A percentile compares a stretch with the other conserved stretches of the same genome.
These are phyloP conservation scores for Barnardius zonarius DNA, from an alignment of 2,113 vertebrate species.

Conservation along the genomic window DNA sequence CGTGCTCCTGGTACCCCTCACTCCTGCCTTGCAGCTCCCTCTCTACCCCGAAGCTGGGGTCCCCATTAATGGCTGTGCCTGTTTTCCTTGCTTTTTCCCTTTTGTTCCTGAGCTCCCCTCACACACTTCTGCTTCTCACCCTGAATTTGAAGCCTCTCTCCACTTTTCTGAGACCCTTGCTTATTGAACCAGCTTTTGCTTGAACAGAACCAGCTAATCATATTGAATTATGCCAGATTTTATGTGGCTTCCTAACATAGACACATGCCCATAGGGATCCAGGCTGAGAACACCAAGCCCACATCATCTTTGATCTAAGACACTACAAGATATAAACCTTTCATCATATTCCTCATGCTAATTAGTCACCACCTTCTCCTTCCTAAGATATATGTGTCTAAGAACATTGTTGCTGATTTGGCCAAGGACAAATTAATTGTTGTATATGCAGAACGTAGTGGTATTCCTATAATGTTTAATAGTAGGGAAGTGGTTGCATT, in stretches of 20 bases:
- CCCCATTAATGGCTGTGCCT: background rate
- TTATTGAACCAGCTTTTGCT: constrained; percentile 20
- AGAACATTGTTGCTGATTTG: constrained; percentile 61
- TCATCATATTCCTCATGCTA: constrained; percentile 48
- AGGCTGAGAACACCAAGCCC: constrained; percentile 23
- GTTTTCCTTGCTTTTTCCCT: background rate
- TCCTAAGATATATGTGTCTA: constrained; percentile 50
- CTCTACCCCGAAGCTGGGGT: background rate
- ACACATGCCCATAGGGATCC: constrained; percentile 6
- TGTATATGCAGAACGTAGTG: constrained; percentile 61
- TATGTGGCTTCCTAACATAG: constrained; percentile 4
- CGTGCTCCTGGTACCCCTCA: background rate
- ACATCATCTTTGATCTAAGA: constrained; percentile 54
- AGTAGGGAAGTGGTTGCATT: constrained; percentile 69
- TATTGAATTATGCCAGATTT: constrained; percentile 47
- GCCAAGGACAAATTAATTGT: constrained; percentile 68
- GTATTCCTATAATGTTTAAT: constrained; percentile 74
- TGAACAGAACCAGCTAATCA: constrained; percentile 23
- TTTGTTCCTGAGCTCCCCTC: background rate
- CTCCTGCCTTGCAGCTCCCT: background rate
- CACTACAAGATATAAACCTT: constrained; percentile 22
- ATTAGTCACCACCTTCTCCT: constrained; percentile 44
- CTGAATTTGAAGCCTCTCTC: background rate
- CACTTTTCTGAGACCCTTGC: background rate
- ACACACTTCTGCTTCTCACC: background rate